phyloP scores from a whole-genome alignment of 2,797 vertebrate species.

The Apogon hyalosoma region DNA sequence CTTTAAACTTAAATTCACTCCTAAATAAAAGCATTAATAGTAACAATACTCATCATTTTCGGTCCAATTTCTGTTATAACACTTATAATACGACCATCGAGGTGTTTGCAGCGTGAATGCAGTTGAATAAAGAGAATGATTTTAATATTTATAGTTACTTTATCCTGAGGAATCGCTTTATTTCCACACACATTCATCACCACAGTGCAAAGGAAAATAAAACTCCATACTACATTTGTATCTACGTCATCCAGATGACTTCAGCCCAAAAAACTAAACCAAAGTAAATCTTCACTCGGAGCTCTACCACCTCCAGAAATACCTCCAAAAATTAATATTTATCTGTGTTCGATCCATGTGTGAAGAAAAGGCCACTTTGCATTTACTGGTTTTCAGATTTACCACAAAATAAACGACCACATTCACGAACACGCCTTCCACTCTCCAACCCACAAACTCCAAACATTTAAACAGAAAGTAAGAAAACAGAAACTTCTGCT shows the following conservation, averaged over 20 bases:
- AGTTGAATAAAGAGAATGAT: neutral
- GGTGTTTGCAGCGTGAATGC: conserved; percentile 25
- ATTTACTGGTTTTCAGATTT: neutral
- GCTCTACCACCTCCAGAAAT: conserved; percentile 4
- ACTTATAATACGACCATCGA: too few species aligned
- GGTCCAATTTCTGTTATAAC: too few species aligned
- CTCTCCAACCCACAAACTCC: neutral
- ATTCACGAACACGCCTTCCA: neutral
- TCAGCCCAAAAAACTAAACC: neutral
- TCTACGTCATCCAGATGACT: conserved; percentile 1
- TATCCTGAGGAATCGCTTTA: conserved; percentile 17
- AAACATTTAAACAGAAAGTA: neutral
- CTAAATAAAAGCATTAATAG: too few species aligned
- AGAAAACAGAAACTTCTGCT: neutral
- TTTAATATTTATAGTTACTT: neutral
- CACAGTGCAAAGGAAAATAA: conserved; percentile 19
- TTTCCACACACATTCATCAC: conserved; percentile 13
- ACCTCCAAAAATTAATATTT: conserved; percentile 33
- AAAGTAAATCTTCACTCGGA: conserved; percentile 8
- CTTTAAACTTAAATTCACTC: too few species aligned
- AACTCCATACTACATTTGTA: neutral
- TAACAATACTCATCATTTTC: too few species aligned
- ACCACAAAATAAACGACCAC: conserved; percentile 3
- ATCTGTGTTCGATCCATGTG: conserved; percentile 8
- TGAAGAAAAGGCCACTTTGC: conserved; percentile 65